Base-by-base conservation (phyloP, 2,888 invertebrate species). In the Mylabris sibirica region DNA sequence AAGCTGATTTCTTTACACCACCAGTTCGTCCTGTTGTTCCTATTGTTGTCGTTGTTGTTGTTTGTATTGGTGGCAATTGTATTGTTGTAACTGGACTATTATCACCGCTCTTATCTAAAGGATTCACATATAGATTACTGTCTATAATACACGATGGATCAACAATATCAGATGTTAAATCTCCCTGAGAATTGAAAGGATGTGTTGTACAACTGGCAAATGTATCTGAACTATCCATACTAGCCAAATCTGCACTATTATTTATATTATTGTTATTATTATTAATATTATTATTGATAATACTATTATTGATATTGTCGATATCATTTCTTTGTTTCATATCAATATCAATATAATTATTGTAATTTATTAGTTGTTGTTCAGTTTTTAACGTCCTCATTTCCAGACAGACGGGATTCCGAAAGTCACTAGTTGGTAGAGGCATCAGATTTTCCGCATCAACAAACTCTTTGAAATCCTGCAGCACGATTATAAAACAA, bases 191-290 rank as follows among this genome's bases (percentile, higher is more conserved):
- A 86, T 93, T 91, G 87, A 94, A 96, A 82, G 96, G 96, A 88
- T 97, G 96, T 82, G 97, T 97, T 88, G 96, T 94, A 88, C 97
- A 97, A 87, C 96, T 97, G 86, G 96, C 96, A 87, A 96, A 98
- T 77, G 97, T 97, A 87, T 97, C 97, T 82, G 96, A 93, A 87
- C 96, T 92, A 87, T 89, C 89, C 77, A 89, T 87, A 80, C 89
- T 89, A 73, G 88, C 89, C 80, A 88, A 78, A 72, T 89, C 88
- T 34, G 84, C 86, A 71, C 78, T 85, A 68, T 83, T 83, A 72
- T 85, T n/a, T n/a, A n/a, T 84, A 74, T 81, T 83, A 74, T 81
- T 81, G 71, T 81, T 83, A 68, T 77, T 77, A n/a, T 22, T 53
- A 17, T 53, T 53, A n/a, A n/a, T n/a, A 71, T 78, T 85, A 68